These are phyloP conservation scores for Hylaeus volcanicus DNA, from an alignment of 1,140 invertebrate species.

Conservation along the genomic window DNA sequence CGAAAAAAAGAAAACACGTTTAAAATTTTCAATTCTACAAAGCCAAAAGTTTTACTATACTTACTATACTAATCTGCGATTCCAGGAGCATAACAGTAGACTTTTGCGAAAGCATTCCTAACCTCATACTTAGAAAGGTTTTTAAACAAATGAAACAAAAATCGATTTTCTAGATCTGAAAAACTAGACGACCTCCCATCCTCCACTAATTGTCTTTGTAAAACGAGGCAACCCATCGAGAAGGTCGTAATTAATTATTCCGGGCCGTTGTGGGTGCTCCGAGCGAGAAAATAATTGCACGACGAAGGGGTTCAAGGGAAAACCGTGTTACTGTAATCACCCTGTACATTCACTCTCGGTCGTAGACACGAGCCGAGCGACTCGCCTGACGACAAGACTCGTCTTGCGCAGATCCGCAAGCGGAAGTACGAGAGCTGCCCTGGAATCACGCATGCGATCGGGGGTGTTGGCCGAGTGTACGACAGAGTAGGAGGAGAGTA, in stretches of 20 bases:
- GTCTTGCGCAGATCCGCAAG: constrained; percentile 28
- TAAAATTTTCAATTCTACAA: too few species aligned
- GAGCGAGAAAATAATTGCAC: constrained; percentile 23
- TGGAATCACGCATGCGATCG: constrained; percentile 28
- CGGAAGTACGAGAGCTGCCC: background rate
- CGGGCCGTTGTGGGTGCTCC: background rate
- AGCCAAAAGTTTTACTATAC: too few species aligned
- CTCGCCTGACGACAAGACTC: constrained; percentile 27
- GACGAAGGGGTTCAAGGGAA: background rate
- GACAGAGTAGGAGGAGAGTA: background rate
- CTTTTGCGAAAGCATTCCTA: too few species aligned
- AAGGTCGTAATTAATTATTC: constrained; percentile 3
- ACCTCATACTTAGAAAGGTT: too few species aligned
- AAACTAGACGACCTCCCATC: too few species aligned
- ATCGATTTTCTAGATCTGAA: too few species aligned
- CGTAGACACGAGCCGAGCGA: constrained; percentile 28
- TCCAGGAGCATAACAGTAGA: too few species aligned
- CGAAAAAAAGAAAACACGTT: too few species aligned
- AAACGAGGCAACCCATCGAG: background rate
- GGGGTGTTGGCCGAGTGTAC: constrained; percentile 18
- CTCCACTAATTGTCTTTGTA: background rate
- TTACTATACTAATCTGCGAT: too few species aligned
- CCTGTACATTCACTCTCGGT: constrained; percentile 32
- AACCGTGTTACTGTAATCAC: constrained; percentile 15
- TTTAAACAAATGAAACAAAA: too few species aligned